Evolutionary conservation across 1,140 invertebrate genomes (phyloP).

Genomic region (Latrodectus geometricus): DNA sequence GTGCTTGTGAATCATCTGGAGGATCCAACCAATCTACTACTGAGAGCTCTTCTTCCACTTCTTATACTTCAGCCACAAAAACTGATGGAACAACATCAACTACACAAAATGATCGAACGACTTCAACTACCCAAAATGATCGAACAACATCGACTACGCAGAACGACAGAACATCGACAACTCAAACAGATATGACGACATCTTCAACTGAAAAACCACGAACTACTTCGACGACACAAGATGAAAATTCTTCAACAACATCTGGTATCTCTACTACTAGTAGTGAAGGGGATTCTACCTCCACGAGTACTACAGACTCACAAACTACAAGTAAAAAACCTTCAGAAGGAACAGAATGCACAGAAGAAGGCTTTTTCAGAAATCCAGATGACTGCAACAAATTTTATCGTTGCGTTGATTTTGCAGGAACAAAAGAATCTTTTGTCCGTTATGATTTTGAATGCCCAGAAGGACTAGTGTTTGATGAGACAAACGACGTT

Average conservation of each 20-base stretch:
- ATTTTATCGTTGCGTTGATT: conserved; percentile 73
- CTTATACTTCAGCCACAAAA: neutral
- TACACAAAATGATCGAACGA: neutral
- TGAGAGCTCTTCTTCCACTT: neutral
- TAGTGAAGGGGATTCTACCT: neutral
- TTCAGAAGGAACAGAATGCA: conserved; percentile 68
- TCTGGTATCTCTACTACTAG: neutral
- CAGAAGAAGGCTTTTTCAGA: conserved; percentile 76
- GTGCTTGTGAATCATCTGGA: conserved; percentile 64
- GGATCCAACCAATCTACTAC: neutral
- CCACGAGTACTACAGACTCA: conserved; percentile 2
- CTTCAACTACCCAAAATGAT: neutral
- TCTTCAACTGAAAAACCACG: neutral
- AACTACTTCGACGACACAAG: conserved; percentile 6
- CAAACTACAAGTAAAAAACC: neutral
- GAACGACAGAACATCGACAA: neutral
- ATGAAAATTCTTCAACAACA: conserved; percentile 1
- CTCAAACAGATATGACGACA: neutral
- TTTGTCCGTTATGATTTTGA: conserved; percentile 72
- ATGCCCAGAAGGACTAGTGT: conserved; percentile 68
- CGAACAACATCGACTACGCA: conserved; percentile 2
- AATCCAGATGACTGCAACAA: conserved; percentile 74
- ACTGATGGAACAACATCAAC: neutral
- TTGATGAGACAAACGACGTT: conserved; percentile 67
- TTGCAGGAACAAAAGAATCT: conserved; percentile 63